Base-by-base conservation (phyloP, 2,113 vertebrate genomes). In the Plotosus lineatus region DNA sequence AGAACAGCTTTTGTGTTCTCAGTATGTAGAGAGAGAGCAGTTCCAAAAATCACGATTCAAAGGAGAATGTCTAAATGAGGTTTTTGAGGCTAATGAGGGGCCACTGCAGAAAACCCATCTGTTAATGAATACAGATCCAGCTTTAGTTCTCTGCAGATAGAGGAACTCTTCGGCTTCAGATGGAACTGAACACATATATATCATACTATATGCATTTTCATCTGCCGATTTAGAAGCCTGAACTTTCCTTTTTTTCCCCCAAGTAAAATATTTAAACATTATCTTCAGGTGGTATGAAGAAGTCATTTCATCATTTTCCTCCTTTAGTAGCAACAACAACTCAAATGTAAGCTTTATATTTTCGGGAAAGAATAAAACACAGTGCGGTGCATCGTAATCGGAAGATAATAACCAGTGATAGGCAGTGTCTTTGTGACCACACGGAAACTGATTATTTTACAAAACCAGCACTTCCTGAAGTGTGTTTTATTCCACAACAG, bases 41-140 rank as follows among this genome's bases (percentile, higher is more conserved):
- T 77, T 80, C 76, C 72, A 80, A 80, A 78, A 71, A 46, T 40
- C 81, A 58, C 78, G 19, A 85, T 82, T 82, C 78, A 71, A 61
- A 78, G 78, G 50, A 42, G 51, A 44, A 17, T 72, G 48, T 61
- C 40, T 76, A 82, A 74, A 82, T 58, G 8, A 72, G 74, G 14
- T 33, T 83, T 78, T 72, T 66, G 26, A 78, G 78, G 77, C 75
- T 86, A 82, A 87, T 88, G 79, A 63, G 69, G 6, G 69, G 68
- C 76, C 60, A 69, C 38, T 66, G 31, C 9, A 48, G 65, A 83
- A 46, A 28, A 56, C 15, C 21, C 33, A 28, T 84, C 46, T 66
- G 69, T 74, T 82, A 36, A 75, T 68, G 68, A 71, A 65, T 53
- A 33, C 17, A 75, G 51, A 60, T n/a, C 78, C 26, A 68, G 4